Conservation (phyloP, 2,888 invertebrate genomes). For the Epinotia nisella region DNA sequence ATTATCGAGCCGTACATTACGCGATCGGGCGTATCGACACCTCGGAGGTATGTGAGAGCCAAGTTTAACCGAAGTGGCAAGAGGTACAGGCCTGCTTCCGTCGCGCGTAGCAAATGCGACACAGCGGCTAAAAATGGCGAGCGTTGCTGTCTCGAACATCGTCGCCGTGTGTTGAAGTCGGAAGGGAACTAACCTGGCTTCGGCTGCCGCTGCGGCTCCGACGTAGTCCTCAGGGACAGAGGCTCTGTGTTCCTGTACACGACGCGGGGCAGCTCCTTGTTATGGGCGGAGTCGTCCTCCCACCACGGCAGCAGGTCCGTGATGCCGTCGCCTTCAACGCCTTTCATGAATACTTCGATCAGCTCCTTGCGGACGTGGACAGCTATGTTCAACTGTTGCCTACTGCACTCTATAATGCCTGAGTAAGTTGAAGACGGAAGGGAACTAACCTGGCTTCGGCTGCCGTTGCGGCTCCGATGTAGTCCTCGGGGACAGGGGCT, state of each 20-base stretch:
- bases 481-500: constrained; percentile 66
- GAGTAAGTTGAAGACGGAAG: neutral
- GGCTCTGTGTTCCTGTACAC: constrained; percentile 70
- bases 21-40: no score
- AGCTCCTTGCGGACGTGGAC: no score
- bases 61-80: no score
- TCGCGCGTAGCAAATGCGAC: no score
- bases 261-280: constrained; percentile 64
- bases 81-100: no score
- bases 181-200: constrained; percentile 28
- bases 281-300: constrained; percentile 59
- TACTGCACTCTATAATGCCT: no score
- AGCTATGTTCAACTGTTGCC: no score
- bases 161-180: neutral
- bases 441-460: constrained; percentile 30
- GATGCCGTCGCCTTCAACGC: constrained; percentile 90
- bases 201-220: constrained; percentile 12
- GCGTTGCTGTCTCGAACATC: no score
- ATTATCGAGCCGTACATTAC: no score
- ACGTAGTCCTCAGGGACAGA: constrained; percentile 58
- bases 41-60: no score
- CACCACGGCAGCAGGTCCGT: constrained; percentile 87
- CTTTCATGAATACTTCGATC: constrained; percentile 94
- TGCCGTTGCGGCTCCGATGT: constrained; percentile 7
- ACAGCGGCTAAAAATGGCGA: no score